Conservation (phyloP, 2,888 invertebrate genomes). For the Ditylenchus weischeri region DNA sequence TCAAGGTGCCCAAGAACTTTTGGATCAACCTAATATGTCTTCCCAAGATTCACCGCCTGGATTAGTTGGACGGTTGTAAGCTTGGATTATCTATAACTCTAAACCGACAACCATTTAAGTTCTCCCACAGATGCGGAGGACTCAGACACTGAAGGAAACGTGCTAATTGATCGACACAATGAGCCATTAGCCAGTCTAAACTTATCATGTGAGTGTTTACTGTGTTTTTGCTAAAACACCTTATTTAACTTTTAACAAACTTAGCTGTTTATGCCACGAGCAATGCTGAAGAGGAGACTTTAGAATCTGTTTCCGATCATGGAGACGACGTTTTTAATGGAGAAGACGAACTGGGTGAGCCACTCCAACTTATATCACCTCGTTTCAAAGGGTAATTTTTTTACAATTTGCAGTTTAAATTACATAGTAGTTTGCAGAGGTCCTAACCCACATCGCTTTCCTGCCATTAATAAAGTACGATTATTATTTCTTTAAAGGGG, state of each 20-base stretch:
- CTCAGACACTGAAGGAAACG: not conserved
- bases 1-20: too few relatives aligned
- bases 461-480: too few relatives aligned
- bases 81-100: too few relatives aligned
- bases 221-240: not conserved
- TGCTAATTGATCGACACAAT: not conserved
- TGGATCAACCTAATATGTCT: too few relatives aligned
- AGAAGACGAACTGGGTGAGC: not conserved
- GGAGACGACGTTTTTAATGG: conserved; percentile 5
- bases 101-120: conserved; percentile 2
- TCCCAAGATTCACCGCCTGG: too few relatives aligned
- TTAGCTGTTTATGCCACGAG: conserved; percentile 9
- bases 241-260: not conserved
- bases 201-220: conserved; percentile 4
- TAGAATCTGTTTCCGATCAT: not conserved
- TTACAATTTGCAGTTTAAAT: too few relatives aligned
- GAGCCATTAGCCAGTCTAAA: conserved; percentile 1
- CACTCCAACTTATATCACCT: not conserved
- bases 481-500: too few relatives aligned
- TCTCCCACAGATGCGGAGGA: conserved; percentile 9
- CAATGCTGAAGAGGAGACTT: conserved; percentile 7
- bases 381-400: not conserved
- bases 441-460: too few relatives aligned
- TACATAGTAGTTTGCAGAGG: too few relatives aligned
- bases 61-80: too few relatives aligned